Conservation (phyloP, 2,797 vertebrate genomes). For the Arremon aurantiirostris region DNA sequence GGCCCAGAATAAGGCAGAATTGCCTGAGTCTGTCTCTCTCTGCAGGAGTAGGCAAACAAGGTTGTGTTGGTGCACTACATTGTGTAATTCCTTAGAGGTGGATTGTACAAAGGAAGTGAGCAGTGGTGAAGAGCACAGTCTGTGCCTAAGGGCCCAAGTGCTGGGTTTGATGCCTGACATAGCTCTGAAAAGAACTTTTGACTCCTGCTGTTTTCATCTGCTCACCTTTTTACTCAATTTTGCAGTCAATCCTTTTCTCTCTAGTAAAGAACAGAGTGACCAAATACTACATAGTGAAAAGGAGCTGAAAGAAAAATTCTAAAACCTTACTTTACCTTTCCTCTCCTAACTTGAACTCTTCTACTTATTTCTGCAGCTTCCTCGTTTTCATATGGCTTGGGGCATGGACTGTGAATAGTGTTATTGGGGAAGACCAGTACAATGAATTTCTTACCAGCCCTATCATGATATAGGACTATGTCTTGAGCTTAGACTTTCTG, state of each 20-base stretch:
- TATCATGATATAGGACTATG: fast-evolving
- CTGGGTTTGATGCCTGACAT: background rate
- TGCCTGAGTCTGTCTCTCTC: background rate
- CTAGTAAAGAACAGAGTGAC: background rate
- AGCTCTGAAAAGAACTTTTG: background rate
- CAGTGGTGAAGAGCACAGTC: background rate
- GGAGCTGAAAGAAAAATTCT: background rate
- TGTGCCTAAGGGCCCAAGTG: background rate
- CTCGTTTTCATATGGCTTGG: background rate
- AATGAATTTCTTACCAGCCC: background rate
- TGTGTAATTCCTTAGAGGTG: background rate
- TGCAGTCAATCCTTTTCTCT: background rate
- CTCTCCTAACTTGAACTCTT: background rate
- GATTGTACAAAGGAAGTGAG: background rate
- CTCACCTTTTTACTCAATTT: background rate
- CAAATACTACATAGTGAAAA: background rate
- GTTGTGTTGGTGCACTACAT: background rate
- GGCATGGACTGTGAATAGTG: background rate
- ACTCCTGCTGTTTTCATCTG: background rate
- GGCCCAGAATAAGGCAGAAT: background rate
- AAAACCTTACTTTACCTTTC: background rate
- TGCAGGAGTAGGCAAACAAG: background rate
- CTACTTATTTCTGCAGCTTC: background rate
- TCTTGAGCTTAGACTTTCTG: background rate
- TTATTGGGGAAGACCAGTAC: background rate